Evolutionary conservation across 1,140 invertebrate genomes (phyloP), one percentile per base, ranked within the genome.

Genomic region (Ladona fulva): DNA sequence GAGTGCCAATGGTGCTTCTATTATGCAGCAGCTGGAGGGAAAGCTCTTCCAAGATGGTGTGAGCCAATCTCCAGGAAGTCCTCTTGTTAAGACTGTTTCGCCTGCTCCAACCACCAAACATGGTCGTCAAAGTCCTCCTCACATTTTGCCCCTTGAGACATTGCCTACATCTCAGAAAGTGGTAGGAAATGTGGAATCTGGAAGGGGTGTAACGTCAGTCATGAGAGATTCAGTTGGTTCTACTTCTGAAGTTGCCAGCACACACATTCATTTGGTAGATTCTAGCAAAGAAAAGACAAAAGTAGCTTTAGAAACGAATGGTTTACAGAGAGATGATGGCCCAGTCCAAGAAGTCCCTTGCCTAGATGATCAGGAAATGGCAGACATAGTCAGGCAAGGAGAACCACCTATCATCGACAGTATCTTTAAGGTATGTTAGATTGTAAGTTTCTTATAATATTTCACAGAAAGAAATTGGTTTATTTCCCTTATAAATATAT

Each of bases 281-380:
- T 16, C 16, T 19, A 12, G 1, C 3, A 66, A 19, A 22, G 52
- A 22, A 22, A 66, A 66, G 52, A 22, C 16, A 1, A 16, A 22
- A 19, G 3, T 22, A 66, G 52, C 16, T 66, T 16, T 22, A 19
- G 52, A 66, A 3, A 12, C 16, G 12, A 66, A 66, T 66, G 52
- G 52, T 22, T 22, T 66, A 22, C 52, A 76, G 74, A 24, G 81
- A 37, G 59, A 76, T 73, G 82, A 83, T 75, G 83, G 82, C 76
- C 3, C 22, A 24, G 25, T 42, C n/a, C 78, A 79, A 81, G 16
- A 83, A 44, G 82, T 83, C 52, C 81, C 84, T 12, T 86, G 84
- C 79, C 85, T 86, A 78, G 88, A 88, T 78, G 87, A 89, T 83
- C 87, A 88, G 82, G 88, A 89, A 83, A 87, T 88, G n/a, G 78